A percentile compares a stretch with the other conserved stretches of the same genome.
phyloP scores from a whole-genome alignment of 1,140 invertebrate genomes.

The Hirudo medicinalis region DNA sequence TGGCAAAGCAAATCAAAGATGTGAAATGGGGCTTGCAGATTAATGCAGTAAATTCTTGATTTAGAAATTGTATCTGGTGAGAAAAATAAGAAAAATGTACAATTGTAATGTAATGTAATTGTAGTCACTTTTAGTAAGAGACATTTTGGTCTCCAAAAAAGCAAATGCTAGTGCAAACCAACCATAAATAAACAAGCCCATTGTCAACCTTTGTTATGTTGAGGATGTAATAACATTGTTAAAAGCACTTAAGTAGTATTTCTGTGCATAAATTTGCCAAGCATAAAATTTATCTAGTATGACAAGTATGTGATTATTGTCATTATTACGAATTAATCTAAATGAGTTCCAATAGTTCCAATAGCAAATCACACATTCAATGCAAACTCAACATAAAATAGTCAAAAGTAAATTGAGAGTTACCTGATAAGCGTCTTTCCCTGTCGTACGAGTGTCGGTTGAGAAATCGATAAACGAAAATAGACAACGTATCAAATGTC shows the following conservation, averaged over 20 bases:
- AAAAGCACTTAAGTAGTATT: too few species aligned
- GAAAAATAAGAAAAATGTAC: conserved; percentile 26
- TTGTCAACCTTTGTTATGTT: too few species aligned
- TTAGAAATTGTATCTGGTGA: conserved; percentile 57
- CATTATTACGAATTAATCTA: too few species aligned
- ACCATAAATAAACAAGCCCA: too few species aligned
- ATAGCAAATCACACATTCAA: not conserved
- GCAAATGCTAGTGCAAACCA: too few species aligned
- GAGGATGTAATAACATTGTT: not conserved
- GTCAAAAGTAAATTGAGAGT: not conserved
- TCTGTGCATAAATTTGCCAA: too few species aligned
- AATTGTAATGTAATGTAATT: not conserved
- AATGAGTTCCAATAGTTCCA: too few species aligned
- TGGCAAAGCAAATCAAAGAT: conserved; percentile 62
- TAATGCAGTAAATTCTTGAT: conserved; percentile 56
- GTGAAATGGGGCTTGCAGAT: conserved; percentile 58
- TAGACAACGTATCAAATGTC: conserved; percentile 71
- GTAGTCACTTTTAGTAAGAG: not conserved
- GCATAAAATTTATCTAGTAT: too few species aligned
- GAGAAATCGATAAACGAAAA: conserved; percentile 56
- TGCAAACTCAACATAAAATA: not conserved
- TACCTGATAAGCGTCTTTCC: conserved; percentile 45
- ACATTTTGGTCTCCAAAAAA: too few species aligned
- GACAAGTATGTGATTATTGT: too few species aligned
- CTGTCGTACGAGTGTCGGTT: conserved; percentile 44